phyloP scores from a whole-genome alignment of 53 echinoderm and acorn worm species.

The Astropecten irregularis region DNA sequence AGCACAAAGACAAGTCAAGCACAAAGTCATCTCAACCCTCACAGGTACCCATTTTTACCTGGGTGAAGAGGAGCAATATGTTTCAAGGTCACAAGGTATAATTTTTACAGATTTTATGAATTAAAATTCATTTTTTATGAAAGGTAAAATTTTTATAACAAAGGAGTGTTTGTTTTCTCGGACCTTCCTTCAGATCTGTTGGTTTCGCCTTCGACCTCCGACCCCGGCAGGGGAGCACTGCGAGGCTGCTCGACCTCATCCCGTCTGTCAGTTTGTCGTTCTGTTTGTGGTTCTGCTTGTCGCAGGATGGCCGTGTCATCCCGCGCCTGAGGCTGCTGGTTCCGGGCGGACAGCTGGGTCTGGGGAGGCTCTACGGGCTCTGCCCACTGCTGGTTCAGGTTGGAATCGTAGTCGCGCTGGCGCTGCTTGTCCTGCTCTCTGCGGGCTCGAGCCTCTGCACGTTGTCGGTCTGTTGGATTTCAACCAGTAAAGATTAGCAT shows the following conservation, averaged over 20 bases:
- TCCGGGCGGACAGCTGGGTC: neutral
- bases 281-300: neutral
- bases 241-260: constrained; percentile 50
- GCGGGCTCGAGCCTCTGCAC: constrained; percentile 24
- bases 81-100: too few relatives aligned
- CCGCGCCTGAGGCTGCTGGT: neutral
- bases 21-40: too few relatives aligned
- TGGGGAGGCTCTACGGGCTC: constrained; percentile 63
- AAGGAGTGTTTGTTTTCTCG: too few relatives aligned
- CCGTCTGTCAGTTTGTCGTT: neutral
- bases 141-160: too few relatives aligned
- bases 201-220: neutral
- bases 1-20: too few relatives aligned
- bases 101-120: too few relatives aligned
- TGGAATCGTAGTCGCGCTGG: constrained; percentile 38
- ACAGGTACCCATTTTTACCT: too few relatives aligned
- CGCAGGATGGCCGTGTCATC: constrained; percentile 26
- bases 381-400: constrained; percentile 72
- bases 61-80: too few relatives aligned
- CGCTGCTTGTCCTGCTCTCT: constrained; percentile 59
- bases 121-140: too few relatives aligned
- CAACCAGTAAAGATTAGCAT: neutral
- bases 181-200: neutral
- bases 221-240: constrained; percentile 56
- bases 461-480: constrained; percentile 39